These are phyloP conservation scores for Steinernema khuongi DNA, from an alignment of 1,140 invertebrate species.

Conservation along the genomic window DNA sequence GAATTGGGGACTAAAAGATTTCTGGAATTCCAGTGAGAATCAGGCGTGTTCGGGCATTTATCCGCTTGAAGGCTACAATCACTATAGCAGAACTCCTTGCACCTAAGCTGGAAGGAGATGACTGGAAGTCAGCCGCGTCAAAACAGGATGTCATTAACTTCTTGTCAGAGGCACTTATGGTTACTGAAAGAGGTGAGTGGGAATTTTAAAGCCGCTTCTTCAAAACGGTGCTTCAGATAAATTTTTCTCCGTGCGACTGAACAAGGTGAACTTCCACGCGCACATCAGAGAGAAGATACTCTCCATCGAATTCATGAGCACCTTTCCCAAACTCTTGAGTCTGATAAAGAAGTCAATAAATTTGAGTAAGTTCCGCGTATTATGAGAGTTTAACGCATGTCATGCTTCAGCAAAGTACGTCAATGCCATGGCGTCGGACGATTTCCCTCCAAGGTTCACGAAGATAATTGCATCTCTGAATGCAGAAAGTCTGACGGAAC, in stretches of 20 bases:
- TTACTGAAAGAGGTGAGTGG: background rate
- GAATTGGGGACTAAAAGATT: background rate
- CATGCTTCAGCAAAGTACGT: too few relatives aligned
- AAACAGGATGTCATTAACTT: background rate
- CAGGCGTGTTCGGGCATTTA: background rate
- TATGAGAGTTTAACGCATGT: too few relatives aligned
- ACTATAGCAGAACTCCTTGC: background rate
- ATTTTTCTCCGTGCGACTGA: background rate
- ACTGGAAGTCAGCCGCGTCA: background rate
- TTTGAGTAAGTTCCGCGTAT: too few relatives aligned
- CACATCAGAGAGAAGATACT: too few relatives aligned
- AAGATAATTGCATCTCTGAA: too few relatives aligned
- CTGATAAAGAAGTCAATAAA: too few relatives aligned
- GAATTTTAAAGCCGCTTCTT: background rate
- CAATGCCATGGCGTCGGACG: too few relatives aligned
- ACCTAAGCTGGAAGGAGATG: background rate
- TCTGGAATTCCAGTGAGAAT: background rate
- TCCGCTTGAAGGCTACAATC: background rate
- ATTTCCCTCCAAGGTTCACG: too few relatives aligned
- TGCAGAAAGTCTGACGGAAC: too few relatives aligned
- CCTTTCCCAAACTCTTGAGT: too few relatives aligned
- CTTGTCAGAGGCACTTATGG: background rate
- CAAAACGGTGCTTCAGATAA: background rate
- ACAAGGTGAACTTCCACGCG: background rate
- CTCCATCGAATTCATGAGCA: too few relatives aligned